phyloP scores from a whole-genome alignment of 2,797 vertebrate genomes.

The Sebastes itinus region DNA sequence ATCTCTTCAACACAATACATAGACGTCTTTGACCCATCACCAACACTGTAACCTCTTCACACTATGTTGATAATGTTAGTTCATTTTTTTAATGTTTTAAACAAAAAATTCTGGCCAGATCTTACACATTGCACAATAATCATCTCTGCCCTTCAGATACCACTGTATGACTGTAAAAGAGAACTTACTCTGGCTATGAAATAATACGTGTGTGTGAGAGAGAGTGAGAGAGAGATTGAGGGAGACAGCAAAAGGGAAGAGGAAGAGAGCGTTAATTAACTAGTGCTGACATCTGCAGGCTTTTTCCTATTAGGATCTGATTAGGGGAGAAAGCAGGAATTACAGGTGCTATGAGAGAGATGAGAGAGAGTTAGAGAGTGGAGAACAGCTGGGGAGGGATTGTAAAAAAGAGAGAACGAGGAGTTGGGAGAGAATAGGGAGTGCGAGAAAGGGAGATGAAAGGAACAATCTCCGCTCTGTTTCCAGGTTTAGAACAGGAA shows the following conservation, averaged over 20 bases:
- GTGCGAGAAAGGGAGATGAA: constrained; percentile 28
- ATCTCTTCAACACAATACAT: background rate
- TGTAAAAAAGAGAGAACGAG: background rate
- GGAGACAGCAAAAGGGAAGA: constrained; percentile 6
- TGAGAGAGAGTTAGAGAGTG: constrained; percentile 8
- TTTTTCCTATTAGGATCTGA: constrained; percentile 65
- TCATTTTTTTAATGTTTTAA: background rate
- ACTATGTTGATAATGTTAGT: no score
- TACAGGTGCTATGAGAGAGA: constrained; percentile 52
- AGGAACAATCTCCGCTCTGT: constrained; percentile 46
- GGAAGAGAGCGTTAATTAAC: constrained; percentile 56
- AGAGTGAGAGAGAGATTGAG: background rate
- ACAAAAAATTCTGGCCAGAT: background rate
- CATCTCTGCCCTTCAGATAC: constrained; percentile 1
- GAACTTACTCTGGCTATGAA: constrained; percentile 3
- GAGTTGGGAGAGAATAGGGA: constrained; percentile 13
- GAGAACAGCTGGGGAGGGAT: background rate
- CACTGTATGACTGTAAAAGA: background rate
- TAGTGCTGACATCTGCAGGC: constrained; percentile 65
- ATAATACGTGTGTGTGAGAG: constrained; percentile 8
- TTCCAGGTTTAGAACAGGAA: constrained; percentile 59
- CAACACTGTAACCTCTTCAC: background rate
- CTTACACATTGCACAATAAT: background rate
- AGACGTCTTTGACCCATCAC: rapidly evolving
- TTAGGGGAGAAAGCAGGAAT: constrained; percentile 41